phyloP scores from a whole-genome alignment of 2,888 invertebrate genomes.

The Hedya salicella region DNA sequence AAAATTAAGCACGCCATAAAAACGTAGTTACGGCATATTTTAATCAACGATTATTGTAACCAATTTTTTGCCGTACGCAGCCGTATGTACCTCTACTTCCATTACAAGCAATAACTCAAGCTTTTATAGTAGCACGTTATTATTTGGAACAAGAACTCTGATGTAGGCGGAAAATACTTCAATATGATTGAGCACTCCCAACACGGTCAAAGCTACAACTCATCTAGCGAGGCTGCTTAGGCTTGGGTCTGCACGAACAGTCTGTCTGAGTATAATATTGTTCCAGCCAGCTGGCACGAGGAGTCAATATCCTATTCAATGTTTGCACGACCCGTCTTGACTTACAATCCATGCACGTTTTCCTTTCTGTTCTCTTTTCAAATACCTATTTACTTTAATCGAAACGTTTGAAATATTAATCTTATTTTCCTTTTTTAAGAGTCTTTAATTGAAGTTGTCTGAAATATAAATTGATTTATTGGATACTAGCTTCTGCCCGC shows the following conservation, averaged over 20 bases:
- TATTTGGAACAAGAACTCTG: neutral
- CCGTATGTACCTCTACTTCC: too few species aligned
- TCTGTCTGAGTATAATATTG: conserved; percentile 35
- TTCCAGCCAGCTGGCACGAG: conserved; percentile 41
- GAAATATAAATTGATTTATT: conserved; percentile 14
- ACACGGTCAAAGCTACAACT: conserved; percentile 9
- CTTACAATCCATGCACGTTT: conserved; percentile 45
- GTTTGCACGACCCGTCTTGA: conserved; percentile 48
- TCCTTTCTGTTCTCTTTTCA: conserved; percentile 27
- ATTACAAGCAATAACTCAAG: too few species aligned
- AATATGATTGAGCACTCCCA: neutral
- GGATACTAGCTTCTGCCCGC: too few species aligned
- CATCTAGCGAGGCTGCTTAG: neutral
- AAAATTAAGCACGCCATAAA: too few species aligned
- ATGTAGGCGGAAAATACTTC: neutral
- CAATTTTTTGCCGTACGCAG: too few species aligned
- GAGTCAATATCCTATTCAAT: conserved; percentile 53
- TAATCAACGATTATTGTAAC: too few species aligned
- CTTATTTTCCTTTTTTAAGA: conserved; percentile 21
- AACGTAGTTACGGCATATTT: too few species aligned
- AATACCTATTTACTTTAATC: conserved; percentile 31
- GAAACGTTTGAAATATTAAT: conserved; percentile 28
- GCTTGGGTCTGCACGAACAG: conserved; percentile 19
- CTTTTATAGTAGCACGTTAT: too few species aligned
- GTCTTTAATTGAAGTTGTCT: conserved; percentile 1